Evolutionary conservation across 2,113 vertebrate species (phyloP), one percentile per base, ranked within the genome.

Genomic region (Heloderma charlesbogerti): DNA sequence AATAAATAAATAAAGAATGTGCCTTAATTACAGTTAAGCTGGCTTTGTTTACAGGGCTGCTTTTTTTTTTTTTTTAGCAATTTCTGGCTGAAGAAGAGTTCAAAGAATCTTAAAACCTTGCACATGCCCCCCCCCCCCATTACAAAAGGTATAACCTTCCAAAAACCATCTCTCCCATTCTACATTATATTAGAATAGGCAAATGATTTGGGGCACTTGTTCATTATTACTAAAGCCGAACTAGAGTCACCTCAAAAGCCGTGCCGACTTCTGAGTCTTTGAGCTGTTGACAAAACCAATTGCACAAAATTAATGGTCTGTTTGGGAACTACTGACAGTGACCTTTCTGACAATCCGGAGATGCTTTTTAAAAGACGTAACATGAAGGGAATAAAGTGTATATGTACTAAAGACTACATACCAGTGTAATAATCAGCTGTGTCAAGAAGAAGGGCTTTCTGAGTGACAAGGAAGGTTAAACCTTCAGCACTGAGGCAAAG

Each of bases 381-480:
- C 27, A 27, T 2, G 31, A 54, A 3, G 29, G 63, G 48, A 51
- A 74, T 48, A 82, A 87, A 72, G 31, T 71, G 29, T 40, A 63
- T 69, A 45, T 27, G 20, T 60, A 34, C 66, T 72, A 40, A 87
- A 54, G 40, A 60, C 31, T 81, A 79, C 20, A 45, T 37, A 83
- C 3, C 18, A 29, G 37, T 16, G 82, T 74, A 66, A 82, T n/a
- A 87, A 82, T 60, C 34, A 79, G 22, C 31, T 10, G 40, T 16
- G 18, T 87, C 34, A 60, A 81, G 63, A 69, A 71, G 80, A 71
- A 40, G 29, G 1, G 13, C 54, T 77, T 84, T 63, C 48, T 16
- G 78, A 86, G 10, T 71, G 66, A 87, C 29, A 86, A 90, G 48
- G 15, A 87, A 57, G 34, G 67, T 82, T 43, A 87, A 57, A 74